Base-by-base conservation (phyloP, 1,140 invertebrate genomes). In the Triops longicaudatus region DNA sequence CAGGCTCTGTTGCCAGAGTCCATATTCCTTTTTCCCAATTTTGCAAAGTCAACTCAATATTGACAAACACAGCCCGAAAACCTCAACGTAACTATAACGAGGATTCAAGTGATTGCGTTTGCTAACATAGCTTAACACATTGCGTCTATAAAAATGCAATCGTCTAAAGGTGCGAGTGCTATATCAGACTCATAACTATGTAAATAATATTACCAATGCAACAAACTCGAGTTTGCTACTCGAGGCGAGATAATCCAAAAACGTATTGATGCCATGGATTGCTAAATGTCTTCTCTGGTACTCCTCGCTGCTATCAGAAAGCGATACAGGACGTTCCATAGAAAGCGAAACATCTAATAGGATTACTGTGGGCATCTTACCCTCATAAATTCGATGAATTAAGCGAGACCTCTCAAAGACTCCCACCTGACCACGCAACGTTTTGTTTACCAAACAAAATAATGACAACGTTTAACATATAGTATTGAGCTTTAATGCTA, bases 181-280 rank as follows among this genome's bases (percentile, higher is more conserved):
- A 50, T 44, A 41, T 10, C 7, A 71, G 44, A 42, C 71, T 73
- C 63, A 75, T 73, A 37, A 37, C 31, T 37, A 50, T 0, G 27
- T 41, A 72, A 75, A 37, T 22, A 1, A 44, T 82, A 83, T 86
- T 85, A 97, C 92, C 84, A 98, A 83, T n/a, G 95, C 88, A 11
- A 94, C 91, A 86, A 96, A 96, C 85, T 98, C 96, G 74, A 98
- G 82, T 86, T 93, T 96, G 12, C 90, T 92, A 82, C 95, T 90
- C 1, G 87, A 81, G 80, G 89, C 87, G 75, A 98, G 86, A 83
- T 94, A 92, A 85, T 98, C 93, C 42, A 98, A 85, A 78, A 98
- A 87, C 71, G 89, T 87, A 83, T 92, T 93, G 77, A 98, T 91
- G 72, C 94, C 96, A 77, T 92, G 88, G 44, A 92, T 83, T 10